Evolutionary conservation across 2,888 invertebrate species (phyloP), one percentile per base, ranked within the genome.

Genomic region (Phengaris arion): DNA sequence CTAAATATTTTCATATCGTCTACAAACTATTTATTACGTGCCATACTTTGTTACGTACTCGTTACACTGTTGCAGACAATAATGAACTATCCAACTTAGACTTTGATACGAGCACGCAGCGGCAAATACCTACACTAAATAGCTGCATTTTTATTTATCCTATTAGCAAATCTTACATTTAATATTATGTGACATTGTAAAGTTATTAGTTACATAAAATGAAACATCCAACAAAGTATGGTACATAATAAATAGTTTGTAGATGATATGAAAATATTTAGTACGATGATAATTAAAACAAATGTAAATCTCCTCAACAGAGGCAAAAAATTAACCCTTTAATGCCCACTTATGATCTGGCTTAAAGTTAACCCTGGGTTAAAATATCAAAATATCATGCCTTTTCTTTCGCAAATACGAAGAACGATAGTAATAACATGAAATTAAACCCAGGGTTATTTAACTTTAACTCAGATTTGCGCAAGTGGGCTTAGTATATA

Each of bases 171-270:
- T 22, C n/a, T 22, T 22, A 1, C 22, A 70, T 70, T 70, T 15
- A 15, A 51, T 12, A 69, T 46, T 51, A 51, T 51, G 2, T 64
- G 64, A 64, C 59, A 59, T n/a, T 59, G 59, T 59, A 6, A 35
- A 64, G 55, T 10, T 64, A 64, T 64, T 35, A 64, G 64, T 64
- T 64, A 35, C 64, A 64, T 35, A 35, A 64, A 64, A 64, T 35
- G 35, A 64, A 64, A 64, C 35, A 64, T 64, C 35, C 12, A 10
- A 45, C 15, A 64, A 13, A 64, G 64, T 64, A 6, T 35, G 64
- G 52, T 0, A 59, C 10, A 6, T 59, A 59, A 64, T 64, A 64
- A 64, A 64, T 12, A 35, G 13, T 64, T 64, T 10, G 64, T 45
- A 45, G 35, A 64, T 6, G 35, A 45, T 12, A 64, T 64, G 64